phyloP scores from a whole-genome alignment of 1,140 invertebrate species.

The Drosophila parabipectinata region DNA sequence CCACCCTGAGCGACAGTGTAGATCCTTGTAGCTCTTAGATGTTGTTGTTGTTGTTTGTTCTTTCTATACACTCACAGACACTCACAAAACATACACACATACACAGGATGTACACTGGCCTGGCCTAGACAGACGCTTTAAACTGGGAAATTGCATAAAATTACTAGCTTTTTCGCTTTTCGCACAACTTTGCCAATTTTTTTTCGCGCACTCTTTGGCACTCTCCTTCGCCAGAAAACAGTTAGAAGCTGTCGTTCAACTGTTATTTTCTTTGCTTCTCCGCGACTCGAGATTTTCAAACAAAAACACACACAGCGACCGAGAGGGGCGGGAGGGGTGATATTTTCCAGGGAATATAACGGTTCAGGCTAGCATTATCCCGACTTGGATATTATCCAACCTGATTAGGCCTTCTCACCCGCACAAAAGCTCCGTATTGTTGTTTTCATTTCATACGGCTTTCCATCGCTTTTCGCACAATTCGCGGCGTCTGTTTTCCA shows the following conservation, averaged over 20 bases:
- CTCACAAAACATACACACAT: conserved; percentile 2
- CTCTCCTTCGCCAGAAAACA: conserved; percentile 57
- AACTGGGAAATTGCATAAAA: conserved; percentile 54
- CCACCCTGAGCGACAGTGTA: conserved; percentile 68
- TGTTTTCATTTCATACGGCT: not conserved
- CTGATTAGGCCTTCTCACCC: too few species aligned
- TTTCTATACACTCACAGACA: conserved; percentile 64
- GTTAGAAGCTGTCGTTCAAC: conserved; percentile 50
- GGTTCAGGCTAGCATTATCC: not conserved
- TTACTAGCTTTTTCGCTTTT: conserved; percentile 51
- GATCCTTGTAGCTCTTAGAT: conserved; percentile 42
- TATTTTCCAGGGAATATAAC: not conserved
- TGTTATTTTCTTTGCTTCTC: conserved; percentile 42
- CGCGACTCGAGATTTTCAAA: conserved; percentile 35
- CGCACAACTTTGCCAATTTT: conserved; percentile 8
- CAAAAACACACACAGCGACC: conserved; percentile 55
- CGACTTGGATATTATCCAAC: not conserved
- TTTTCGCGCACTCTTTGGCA: conserved; percentile 28
- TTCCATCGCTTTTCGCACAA: not conserved
- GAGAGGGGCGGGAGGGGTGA: conserved; percentile 1
- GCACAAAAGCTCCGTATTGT: not conserved
- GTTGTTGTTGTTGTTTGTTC: conserved; percentile 52
- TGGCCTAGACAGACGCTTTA: conserved; percentile 49
- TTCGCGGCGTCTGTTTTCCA: not conserved
- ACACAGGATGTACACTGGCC: conserved; percentile 17